Conservation (phyloP, 2,797 vertebrate species). For the Megalops cyprinoides region DNA sequence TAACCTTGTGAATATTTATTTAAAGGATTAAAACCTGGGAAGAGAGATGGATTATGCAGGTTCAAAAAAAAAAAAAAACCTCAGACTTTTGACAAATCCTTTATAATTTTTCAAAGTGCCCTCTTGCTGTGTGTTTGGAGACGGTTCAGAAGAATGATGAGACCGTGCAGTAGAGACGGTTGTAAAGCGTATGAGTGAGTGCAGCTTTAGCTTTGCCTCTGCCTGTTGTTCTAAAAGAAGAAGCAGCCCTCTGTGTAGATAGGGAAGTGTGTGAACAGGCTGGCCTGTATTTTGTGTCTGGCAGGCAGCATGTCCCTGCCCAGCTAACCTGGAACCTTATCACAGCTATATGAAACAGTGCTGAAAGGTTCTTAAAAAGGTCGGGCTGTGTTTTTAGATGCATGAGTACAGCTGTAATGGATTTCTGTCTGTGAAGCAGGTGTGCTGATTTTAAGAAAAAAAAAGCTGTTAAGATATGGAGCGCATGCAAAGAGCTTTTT, state of each 20-base stretch:
- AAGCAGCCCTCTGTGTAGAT: too few relatives aligned
- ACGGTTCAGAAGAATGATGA: too few relatives aligned
- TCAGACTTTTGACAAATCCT: slow-evolving; percentile 4
- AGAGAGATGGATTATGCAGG: neutral
- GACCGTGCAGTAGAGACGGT: too few relatives aligned
- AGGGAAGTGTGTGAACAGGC: neutral
- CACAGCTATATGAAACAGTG: too few relatives aligned
- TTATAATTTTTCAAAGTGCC: neutral
- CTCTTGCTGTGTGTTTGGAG: neutral
- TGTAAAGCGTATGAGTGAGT: too few relatives aligned
- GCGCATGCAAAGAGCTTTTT: neutral
- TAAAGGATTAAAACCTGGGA: slow-evolving; percentile 49
- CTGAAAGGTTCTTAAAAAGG: neutral
- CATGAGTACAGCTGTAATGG: neutral
- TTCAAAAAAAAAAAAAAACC: neutral
- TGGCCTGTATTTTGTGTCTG: neutral
- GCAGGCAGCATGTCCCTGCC: neutral
- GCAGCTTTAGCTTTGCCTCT: too few relatives aligned
- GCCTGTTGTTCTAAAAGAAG: too few relatives aligned
- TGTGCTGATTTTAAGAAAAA: neutral
- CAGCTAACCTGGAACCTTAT: neutral
- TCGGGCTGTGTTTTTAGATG: neutral
- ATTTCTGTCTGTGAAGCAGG: neutral
- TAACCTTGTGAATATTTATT: slow-evolving; percentile 56
- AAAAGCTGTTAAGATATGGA: neutral